Conservation (phyloP, 2,888 invertebrate genomes). For the Chorisops tibialis region DNA sequence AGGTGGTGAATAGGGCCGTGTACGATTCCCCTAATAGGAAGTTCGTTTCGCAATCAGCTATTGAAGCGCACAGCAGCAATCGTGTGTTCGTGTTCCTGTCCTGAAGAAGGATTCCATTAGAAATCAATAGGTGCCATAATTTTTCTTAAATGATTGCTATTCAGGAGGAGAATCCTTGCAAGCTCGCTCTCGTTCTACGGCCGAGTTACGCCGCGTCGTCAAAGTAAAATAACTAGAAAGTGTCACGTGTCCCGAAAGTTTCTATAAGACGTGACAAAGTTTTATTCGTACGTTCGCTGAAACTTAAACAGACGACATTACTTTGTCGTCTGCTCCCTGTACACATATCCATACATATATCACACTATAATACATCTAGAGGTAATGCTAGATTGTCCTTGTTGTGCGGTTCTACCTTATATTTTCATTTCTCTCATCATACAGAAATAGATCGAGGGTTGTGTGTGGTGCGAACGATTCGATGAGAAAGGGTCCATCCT, state of each 20-base stretch:
- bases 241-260: slow-evolving; percentile 31
- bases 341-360: slow-evolving; percentile 6
- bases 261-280: slow-evolving; percentile 32
- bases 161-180: slow-evolving; percentile 17
- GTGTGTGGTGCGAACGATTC: neutral
- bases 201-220: neutral
- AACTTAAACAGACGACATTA: slow-evolving; percentile 30
- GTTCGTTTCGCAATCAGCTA: neutral
- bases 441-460: neutral
- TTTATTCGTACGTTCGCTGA: slow-evolving; percentile 29
- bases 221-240: slow-evolving; percentile 22
- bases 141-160: slow-evolving; percentile 29
- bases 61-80: neutral
- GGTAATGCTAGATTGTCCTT: too few species aligned
- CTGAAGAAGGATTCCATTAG: slow-evolving; percentile 20
- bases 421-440: too few species aligned
- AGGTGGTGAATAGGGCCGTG: too few species aligned
- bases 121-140: slow-evolving; percentile 29
- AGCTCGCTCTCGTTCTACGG: neutral
- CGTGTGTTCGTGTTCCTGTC: neutral
- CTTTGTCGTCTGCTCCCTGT: neutral
- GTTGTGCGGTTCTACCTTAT: too few species aligned
- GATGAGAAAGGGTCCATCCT: neutral
- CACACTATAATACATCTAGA: too few species aligned
- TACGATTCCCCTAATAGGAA: too few species aligned